A percentile compares a stretch with the other conserved stretches of the same genome.
These are phyloP conservation scores for Agrochola circellaris DNA, from an alignment of 2,888 invertebrate species.

Conservation along the genomic window DNA sequence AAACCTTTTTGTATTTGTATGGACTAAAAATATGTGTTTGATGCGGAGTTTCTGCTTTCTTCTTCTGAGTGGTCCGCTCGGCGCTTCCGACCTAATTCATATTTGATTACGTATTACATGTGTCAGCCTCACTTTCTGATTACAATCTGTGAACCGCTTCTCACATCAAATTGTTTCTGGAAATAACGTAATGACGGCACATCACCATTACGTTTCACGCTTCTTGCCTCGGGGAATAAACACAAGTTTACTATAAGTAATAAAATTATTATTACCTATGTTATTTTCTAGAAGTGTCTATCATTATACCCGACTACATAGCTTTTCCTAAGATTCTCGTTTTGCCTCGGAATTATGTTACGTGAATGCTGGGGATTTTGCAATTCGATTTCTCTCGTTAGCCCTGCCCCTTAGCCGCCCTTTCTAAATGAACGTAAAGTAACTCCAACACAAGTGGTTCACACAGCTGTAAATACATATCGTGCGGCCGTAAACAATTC, in stretches of 20 bases:
- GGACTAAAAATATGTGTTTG: neutral
- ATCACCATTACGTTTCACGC: conserved; percentile 58
- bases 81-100: conserved; percentile 61
- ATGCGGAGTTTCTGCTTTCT: neutral
- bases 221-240: conserved; percentile 20
- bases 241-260: neutral
- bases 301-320: neutral
- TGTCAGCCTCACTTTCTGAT: conserved; percentile 45
- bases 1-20: neutral
- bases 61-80: conserved; percentile 22
- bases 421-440: conserved; percentile 51
- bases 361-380: conserved; percentile 11
- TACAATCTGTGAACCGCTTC: conserved; percentile 39
- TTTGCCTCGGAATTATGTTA: conserved; percentile 25
- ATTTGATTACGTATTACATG: conserved; percentile 66
- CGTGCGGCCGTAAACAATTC: conserved; percentile 59
- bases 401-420: conserved; percentile 40
- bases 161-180: conserved; percentile 43
- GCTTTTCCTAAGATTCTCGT: conserved; percentile 9
- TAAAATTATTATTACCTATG: conserved; percentile 12
- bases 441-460: conserved; percentile 16
- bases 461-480: conserved; percentile 40
- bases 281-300: neutral
- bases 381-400: conserved; percentile 61
- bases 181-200: conserved; percentile 44